phyloP scores from a whole-genome alignment of 2,113 vertebrate species.

The Amblyopsis rosae region DNA sequence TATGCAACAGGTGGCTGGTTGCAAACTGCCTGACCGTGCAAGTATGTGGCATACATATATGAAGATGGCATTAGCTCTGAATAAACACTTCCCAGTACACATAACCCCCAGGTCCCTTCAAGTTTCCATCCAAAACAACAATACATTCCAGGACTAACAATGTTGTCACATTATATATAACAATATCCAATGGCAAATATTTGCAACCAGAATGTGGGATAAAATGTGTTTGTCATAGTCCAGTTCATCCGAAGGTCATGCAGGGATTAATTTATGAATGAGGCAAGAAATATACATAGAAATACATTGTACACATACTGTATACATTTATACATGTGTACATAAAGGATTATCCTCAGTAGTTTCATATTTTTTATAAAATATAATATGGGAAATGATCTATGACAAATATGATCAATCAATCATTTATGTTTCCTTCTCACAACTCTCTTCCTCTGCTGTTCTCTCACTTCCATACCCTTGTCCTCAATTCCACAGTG shows the following conservation, averaged over 20 bases:
- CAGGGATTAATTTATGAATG: no score
- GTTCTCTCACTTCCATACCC: background rate
- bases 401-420: no score
- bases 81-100: constrained; percentile 29
- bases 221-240: background rate
- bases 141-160: no score
- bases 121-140: no score
- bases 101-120: background rate
- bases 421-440: no score
- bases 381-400: no score
- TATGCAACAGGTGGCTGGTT: constrained; percentile 50
- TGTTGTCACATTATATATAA: no score
- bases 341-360: background rate
- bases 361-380: background rate
- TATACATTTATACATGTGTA: no score
- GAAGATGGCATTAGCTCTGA: constrained; percentile 38
- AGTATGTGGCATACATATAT: constrained; percentile 36
- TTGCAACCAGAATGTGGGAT: background rate
- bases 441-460: no score
- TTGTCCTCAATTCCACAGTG: background rate
- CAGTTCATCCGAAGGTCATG: background rate
- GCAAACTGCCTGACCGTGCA: constrained; percentile 45
- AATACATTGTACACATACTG: no score
- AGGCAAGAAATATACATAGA: no score
- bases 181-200: background rate